Evolutionary conservation across 2,888 invertebrate genomes (phyloP).

Genomic region (Calliopum simillimum): DNA sequence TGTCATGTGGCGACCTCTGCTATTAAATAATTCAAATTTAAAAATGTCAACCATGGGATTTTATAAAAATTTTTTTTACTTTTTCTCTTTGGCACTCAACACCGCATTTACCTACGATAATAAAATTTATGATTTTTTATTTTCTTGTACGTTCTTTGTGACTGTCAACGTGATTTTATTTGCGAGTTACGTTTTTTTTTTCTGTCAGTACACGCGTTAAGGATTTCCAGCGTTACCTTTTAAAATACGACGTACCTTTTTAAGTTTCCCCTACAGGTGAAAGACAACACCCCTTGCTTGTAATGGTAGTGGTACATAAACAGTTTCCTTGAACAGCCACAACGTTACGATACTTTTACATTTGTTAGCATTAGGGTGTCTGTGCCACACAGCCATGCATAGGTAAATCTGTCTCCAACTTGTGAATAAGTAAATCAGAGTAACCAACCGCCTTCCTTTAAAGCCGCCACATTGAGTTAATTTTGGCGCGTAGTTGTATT

Average conservation of each 20-base stretch:
- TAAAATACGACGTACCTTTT: background rate
- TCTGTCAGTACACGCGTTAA: background rate
- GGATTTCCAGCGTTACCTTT: background rate
- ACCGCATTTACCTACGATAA: conserved; percentile 23
- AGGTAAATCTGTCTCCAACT: background rate
- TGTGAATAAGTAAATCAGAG: too few relatives aligned
- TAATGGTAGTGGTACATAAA: background rate
- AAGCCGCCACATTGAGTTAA: conserved; percentile 28
- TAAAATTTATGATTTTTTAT: conserved; percentile 41
- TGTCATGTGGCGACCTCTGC: conserved; percentile 22
- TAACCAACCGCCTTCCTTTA: too few relatives aligned
- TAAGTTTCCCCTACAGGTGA: conserved; percentile 3
- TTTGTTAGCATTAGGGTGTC: conserved; percentile 18
- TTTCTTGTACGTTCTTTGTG: too few relatives aligned
- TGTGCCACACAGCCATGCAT: background rate
- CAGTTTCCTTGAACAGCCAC: background rate
- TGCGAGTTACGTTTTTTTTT: conserved; percentile 28
- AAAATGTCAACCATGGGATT: conserved; percentile 30
- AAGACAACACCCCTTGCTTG: background rate
- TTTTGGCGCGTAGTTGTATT: conserved; percentile 30
- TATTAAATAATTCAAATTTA: conserved; percentile 43
- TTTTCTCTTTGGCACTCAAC: background rate
- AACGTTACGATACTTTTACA: conserved; percentile 32
- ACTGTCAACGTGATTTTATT: conserved; percentile 35
- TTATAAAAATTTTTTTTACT: background rate